These are phyloP conservation scores for Solen grandis DNA, from an alignment of 1,140 invertebrate species.

Conservation along the genomic window DNA sequence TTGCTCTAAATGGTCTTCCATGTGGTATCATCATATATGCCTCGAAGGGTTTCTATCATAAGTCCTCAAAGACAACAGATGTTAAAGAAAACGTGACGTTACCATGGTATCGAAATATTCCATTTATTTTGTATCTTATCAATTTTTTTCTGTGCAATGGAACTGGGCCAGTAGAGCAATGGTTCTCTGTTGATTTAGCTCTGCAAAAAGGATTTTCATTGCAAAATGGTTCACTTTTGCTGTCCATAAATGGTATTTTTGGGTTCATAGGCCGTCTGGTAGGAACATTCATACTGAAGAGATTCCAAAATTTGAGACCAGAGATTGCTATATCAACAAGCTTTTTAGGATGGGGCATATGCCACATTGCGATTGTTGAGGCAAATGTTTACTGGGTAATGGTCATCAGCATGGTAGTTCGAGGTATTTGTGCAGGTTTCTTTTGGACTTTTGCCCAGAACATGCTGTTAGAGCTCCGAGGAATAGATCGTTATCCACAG, in stretches of 20 bases:
- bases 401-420: constrained; percentile 27
- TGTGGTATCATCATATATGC: constrained; percentile 9
- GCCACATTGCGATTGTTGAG: not conserved
- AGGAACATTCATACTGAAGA: not conserved
- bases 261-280: constrained; percentile 4
- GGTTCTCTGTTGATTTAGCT: constrained; percentile 29
- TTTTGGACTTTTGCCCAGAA: not conserved
- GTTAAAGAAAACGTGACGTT: not conserved
- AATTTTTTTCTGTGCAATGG: not conserved
- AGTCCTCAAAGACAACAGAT: not conserved
- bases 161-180: constrained; percentile 29
- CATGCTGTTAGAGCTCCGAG: constrained; percentile 22
- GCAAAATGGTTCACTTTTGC: not conserved
- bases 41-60: constrained; percentile 17
- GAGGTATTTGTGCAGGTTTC: not conserved
- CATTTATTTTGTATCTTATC: constrained; percentile 1
- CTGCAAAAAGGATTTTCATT: constrained; percentile 16
- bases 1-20: constrained; percentile 1
- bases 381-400: constrained; percentile 1
- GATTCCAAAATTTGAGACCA: not conserved
- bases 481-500: constrained; percentile 1
- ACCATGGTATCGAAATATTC: not conserved
- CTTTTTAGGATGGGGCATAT: constrained; percentile 7
- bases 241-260: constrained; percentile 30
- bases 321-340: not conserved